A percentile compares a stretch with the other conserved stretches of the same genome.
phyloP scores from a whole-genome alignment of 1,140 invertebrate genomes.

The Luehdorfia chinensis region DNA sequence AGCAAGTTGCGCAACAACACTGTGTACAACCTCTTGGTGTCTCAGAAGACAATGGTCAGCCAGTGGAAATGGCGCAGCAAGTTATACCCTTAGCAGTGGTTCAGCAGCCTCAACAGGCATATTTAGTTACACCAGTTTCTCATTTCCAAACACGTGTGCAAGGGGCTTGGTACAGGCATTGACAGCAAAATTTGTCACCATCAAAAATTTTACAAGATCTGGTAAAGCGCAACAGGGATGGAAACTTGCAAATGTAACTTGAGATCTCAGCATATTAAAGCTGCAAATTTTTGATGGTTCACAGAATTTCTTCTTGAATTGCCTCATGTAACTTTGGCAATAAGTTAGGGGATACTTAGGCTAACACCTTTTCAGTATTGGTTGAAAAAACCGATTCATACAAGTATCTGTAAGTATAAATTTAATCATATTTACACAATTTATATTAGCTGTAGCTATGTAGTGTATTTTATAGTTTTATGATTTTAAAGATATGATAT shows the following conservation, averaged over 20 bases:
- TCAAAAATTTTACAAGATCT: conserved; percentile 6
- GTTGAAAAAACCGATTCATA: conserved; percentile 58
- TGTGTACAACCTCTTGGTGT: conserved; percentile 72
- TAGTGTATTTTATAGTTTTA: conserved; percentile 52
- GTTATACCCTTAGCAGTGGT: conserved; percentile 80
- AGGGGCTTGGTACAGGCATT: conserved; percentile 74
- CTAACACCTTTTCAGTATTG: conserved; percentile 71
- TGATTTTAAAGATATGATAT: conserved; percentile 24
- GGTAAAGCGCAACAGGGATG: not conserved
- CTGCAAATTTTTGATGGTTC: not conserved
- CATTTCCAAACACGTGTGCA: conserved; percentile 77
- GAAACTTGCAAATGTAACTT: no score
- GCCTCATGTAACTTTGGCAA: conserved; percentile 59
- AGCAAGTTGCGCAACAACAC: conserved; percentile 68
- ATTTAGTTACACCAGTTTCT: conserved; percentile 80
- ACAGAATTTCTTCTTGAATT: conserved; percentile 2
- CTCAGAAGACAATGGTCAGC: conserved; percentile 64
- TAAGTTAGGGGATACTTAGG: conserved; percentile 64
- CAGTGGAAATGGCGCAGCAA: conserved; percentile 79
- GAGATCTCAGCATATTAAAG: not conserved
- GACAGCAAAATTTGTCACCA: conserved; percentile 33
- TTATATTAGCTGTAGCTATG: conserved; percentile 61
- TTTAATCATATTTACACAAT: conserved; percentile 66
- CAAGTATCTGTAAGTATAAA: conserved; percentile 56
- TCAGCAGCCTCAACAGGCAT: conserved; percentile 78